Evolutionary conservation across 2,888 invertebrate genomes (phyloP).

Genomic region (Cheilosia impressa): DNA sequence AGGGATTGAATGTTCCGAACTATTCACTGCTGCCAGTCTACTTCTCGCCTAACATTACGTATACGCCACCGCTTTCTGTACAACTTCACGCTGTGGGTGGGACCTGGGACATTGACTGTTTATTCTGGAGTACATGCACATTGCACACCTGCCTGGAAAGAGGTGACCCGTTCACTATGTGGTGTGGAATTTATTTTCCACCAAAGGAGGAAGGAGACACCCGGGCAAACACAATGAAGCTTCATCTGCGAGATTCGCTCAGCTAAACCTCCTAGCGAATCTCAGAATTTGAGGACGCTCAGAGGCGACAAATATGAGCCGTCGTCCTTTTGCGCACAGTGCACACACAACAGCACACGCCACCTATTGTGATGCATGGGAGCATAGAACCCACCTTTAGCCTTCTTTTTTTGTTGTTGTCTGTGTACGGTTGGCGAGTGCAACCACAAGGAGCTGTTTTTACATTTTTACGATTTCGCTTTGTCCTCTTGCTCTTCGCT

Average conservation of each 20-base stretch:
- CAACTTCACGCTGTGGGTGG: conserved; percentile 14
- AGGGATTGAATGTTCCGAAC: conserved; percentile 47
- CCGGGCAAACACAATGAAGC: conserved; percentile 23
- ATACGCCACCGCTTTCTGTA: conserved; percentile 49
- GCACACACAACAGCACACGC: conserved; percentile 3
- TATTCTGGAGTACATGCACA: conserved; percentile 31
- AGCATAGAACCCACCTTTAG: conserved; percentile 51
- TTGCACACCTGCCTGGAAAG: conserved; percentile 57
- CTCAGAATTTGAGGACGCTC: conserved; percentile 57
- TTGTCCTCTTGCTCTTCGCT: conserved; percentile 41
- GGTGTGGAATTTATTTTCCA: conserved; percentile 67
- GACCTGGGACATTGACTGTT: neutral
- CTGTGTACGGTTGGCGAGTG: conserved; percentile 43
- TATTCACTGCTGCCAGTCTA: conserved; percentile 40
- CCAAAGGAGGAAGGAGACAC: conserved; percentile 33
- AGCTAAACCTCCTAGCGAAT: neutral
- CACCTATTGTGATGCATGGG: conserved; percentile 57
- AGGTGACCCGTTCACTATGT: conserved; percentile 69
- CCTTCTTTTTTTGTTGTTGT: conserved; percentile 31
- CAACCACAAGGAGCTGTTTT: conserved; percentile 65
- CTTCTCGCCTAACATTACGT: conserved; percentile 41
- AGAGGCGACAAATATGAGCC: conserved; percentile 72
- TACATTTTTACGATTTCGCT: conserved; percentile 65
- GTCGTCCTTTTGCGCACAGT: conserved; percentile 60
- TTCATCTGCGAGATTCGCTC: neutral